phyloP scores from a whole-genome alignment of 2,888 invertebrate genomes.

The Andrena haemorrhoa region DNA sequence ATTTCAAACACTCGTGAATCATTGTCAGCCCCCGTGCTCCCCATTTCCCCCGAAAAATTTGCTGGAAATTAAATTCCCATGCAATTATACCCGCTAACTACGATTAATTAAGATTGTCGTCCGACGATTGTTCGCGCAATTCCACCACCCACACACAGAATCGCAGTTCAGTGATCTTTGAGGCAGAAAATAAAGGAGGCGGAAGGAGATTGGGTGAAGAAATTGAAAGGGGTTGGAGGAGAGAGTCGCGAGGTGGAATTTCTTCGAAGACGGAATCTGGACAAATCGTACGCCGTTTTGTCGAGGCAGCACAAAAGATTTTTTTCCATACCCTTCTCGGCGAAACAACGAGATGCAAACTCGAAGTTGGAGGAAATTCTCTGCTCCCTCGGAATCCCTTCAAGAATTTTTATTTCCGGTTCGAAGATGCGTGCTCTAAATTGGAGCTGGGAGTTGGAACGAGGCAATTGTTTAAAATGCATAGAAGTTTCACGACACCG shows the following conservation, averaged over 20 bases:
- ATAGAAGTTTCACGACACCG: background rate
- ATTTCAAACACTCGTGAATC: background rate
- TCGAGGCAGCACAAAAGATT: background rate
- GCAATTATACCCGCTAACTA: background rate
- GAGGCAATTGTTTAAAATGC: constrained; percentile 33
- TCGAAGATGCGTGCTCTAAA: constrained; percentile 20
- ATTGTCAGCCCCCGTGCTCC: background rate
- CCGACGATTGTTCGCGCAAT: background rate
- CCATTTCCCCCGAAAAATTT: background rate
- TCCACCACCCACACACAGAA: background rate
- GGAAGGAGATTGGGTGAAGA: background rate
- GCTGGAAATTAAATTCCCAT: background rate
- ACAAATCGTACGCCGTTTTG: constrained; percentile 11
- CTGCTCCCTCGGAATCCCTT: background rate
- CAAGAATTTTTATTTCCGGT: constrained; percentile 18
- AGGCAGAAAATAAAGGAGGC: background rate
- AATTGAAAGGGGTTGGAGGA: background rate
- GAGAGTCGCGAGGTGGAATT: background rate
- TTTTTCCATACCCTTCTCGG: background rate
- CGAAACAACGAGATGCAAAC: background rate
- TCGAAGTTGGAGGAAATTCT: constrained; percentile 8
- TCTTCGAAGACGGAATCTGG: background rate
- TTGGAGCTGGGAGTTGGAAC: background rate
- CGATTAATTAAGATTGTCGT: constrained; percentile 15
- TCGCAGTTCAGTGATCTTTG: constrained; percentile 4